These are phyloP conservation scores for Orycteropus afer DNA, from an alignment of 2,113 vertebrate genomes.

Conservation along the genomic window DNA sequence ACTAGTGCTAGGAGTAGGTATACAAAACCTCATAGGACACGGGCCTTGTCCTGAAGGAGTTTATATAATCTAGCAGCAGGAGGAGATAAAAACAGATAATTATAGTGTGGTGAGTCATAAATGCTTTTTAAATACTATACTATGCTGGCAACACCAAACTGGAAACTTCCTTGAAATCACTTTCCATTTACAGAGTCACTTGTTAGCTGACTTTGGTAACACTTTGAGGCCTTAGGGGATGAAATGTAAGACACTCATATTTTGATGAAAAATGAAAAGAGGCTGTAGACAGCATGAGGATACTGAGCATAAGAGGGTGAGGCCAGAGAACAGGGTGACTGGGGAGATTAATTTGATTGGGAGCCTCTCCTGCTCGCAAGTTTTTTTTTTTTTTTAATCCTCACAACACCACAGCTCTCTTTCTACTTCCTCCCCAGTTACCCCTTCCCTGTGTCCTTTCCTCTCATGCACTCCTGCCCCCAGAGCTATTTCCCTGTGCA, in stretches of 20 bases:
- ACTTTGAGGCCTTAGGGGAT: not conserved
- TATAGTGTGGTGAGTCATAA: not conserved
- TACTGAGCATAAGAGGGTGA: not conserved
- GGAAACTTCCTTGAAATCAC: not conserved
- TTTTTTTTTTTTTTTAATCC: no score
- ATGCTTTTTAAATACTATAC: not conserved
- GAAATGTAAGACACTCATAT: not conserved
- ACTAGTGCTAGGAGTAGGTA: not conserved
- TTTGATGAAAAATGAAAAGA: slow-evolving; percentile 29
- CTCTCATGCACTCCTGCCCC: no score
- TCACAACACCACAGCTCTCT: no score
- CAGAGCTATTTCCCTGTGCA: no score
- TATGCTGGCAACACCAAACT: not conserved
- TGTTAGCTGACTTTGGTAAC: not conserved
- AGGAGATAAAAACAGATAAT: not conserved
- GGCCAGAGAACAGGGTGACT: not conserved
- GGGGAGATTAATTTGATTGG: not conserved
- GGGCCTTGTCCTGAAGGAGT: not conserved
- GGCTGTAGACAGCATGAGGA: not conserved
- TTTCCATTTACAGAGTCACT: slow-evolving; percentile 10
- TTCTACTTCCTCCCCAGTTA: no score
- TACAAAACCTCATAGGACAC: not conserved
- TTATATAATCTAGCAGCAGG: not conserved
- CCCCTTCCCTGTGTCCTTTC: no score
- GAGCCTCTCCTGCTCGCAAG: not conserved